phyloP scores from a whole-genome alignment of 2,113 vertebrate species.

The Dromas ardeola region DNA sequence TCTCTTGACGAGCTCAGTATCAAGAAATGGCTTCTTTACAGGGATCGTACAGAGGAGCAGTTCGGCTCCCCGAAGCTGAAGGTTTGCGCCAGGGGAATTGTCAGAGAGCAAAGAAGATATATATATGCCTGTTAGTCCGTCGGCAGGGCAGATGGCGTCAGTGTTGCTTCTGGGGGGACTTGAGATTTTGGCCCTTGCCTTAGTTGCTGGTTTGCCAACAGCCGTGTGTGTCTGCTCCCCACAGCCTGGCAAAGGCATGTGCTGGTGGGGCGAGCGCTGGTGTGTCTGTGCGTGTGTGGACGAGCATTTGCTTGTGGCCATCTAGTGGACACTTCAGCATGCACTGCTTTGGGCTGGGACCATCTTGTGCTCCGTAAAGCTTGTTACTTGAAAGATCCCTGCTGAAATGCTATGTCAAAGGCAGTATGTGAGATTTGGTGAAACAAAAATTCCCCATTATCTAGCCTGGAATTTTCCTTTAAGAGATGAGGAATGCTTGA shows the following conservation, averaged over 20 bases:
- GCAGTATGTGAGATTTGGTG: background rate
- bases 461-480: background rate
- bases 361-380: background rate
- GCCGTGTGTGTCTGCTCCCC: background rate
- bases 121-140: rapidly evolving
- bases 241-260: background rate
- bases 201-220: background rate
- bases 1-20: background rate
- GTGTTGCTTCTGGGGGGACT: rapidly evolving
- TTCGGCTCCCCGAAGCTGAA: background rate
- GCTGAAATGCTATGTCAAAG: background rate
- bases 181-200: background rate
- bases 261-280: background rate
- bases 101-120: background rate
- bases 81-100: background rate
- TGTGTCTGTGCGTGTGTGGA: background rate
- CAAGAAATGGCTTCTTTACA: background rate
- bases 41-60: rapidly evolving
- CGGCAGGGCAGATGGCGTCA: background rate
- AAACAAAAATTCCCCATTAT: background rate
- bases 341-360: background rate
- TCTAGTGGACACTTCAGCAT: constrained; percentile 22
- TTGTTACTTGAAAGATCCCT: background rate
- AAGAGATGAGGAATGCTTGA: background rate
- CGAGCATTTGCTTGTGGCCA: constrained; percentile 10